Evolutionary conservation across 2,888 invertebrate species (phyloP).

Genomic region (Trypoxylon attenuatum): DNA sequence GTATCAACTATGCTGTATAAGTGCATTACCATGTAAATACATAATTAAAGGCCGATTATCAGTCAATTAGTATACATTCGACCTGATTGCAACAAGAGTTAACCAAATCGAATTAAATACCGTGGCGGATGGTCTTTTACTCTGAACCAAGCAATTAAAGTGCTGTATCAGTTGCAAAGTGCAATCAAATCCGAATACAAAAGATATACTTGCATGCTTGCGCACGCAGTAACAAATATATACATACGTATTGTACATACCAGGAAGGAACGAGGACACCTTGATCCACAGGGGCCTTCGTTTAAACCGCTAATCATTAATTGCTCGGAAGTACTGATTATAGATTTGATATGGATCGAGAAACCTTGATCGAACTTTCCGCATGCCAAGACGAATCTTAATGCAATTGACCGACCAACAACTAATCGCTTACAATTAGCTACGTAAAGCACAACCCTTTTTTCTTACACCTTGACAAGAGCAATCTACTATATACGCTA

Average conservation of each 20-base stretch:
- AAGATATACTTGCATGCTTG: slow-evolving; percentile 3
- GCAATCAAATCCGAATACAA: no score
- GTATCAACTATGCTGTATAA: not conserved
- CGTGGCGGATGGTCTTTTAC: no score
- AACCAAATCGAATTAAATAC: no score
- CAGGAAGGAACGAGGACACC: slow-evolving; percentile 12
- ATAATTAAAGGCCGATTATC: no score
- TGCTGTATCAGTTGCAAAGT: no score
- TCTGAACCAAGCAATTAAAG: no score
- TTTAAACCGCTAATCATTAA: slow-evolving; percentile 16
- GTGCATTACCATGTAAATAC: no score
- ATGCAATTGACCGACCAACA: not conserved
- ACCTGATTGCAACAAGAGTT: no score
- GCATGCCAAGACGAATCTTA: not conserved
- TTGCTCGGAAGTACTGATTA: slow-evolving; percentile 18
- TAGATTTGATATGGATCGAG: slow-evolving; percentile 15
- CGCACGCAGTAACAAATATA: not conserved
- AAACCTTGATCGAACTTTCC: slow-evolving; percentile 28
- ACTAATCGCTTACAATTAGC: not conserved
- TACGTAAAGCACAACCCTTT: not conserved
- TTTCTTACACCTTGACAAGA: not conserved
- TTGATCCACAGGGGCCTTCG: slow-evolving; percentile 23
- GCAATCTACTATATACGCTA: no score
- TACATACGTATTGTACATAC: not conserved
- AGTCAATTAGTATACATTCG: no score